phyloP scores from a whole-genome alignment of 2,113 vertebrate species.

The Pelecanoides urinatrix region DNA sequence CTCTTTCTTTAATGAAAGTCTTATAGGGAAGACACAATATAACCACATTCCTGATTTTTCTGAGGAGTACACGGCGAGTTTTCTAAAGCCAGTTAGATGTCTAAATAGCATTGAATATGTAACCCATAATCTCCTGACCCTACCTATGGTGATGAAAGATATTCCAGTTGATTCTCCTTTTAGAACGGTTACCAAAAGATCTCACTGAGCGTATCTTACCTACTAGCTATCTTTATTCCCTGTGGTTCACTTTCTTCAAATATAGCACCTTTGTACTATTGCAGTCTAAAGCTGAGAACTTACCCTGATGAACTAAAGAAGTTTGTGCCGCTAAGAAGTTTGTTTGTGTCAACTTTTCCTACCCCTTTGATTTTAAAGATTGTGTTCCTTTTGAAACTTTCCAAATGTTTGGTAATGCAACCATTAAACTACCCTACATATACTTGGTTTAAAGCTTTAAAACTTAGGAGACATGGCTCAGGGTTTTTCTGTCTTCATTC shows the following conservation, averaged over 20 bases:
- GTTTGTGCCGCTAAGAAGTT: not conserved
- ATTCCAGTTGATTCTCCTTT: not conserved
- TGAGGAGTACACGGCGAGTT: not conserved
- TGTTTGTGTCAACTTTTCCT: not conserved
- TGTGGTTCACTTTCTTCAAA: not conserved
- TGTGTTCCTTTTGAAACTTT: not conserved
- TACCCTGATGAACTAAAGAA: not conserved
- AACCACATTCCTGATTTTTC: not conserved
- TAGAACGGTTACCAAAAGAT: not conserved
- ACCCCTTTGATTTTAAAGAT: not conserved
- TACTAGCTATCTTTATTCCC: not conserved
- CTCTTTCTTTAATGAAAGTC: not conserved
- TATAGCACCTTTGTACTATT: not conserved
- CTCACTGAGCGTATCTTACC: not conserved
- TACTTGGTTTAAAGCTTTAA: not conserved
- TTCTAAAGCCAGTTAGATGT: not conserved
- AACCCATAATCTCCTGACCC: not conserved
- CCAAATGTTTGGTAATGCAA: not conserved
- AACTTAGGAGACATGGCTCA: not conserved
- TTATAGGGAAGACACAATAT: not conserved
- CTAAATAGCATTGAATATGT: not conserved
- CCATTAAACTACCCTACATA: not conserved
- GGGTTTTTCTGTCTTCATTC: not conserved
- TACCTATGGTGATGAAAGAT: not conserved
- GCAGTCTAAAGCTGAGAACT: not conserved